Base-by-base conservation (phyloP, 2,797 vertebrate species). In the Pantherophis alleghaniensis region DNA sequence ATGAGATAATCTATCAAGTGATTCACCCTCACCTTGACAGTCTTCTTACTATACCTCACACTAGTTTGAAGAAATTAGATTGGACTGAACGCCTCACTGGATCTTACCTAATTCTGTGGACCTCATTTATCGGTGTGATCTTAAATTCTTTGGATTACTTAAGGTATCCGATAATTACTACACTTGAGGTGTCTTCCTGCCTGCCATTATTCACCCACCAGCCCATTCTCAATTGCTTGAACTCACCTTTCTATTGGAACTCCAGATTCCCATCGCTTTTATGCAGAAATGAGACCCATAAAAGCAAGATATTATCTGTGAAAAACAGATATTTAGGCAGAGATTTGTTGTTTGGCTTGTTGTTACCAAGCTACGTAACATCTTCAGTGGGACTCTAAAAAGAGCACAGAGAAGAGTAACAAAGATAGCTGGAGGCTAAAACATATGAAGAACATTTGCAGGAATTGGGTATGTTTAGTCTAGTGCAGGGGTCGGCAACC, bases 271-370 rank as follows among this genome's bases (percentile, higher is more conserved):
- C 42, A 24, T 86, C 22, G 10, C 42, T 61, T 51, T 86, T 63
- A 32, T 5, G 10, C 24, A 37, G 79, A 16, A 63, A 37, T 1
- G 89, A 88, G 88, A 94, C 94, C 91, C 87, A 69, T 87, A 93
- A 92, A 22, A 63, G 37, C 11, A 92, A 93, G 90, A 42, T 94
- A 92, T 56, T 18, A 16, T 2, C 6, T 87, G 90, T 10, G 13
- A 4, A 69, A 94, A 74, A 88, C 6, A 94, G 91, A 93, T 18
- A 93, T 0, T 18, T 69, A 7, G 66, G 14, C 14, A 32, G 26
- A 63, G 26, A 63, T 28, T 63, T 63, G 61, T 63, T 28, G 26
- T 24, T 63, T 12, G 26, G 61, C 10, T 63, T 63, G 28, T 63
- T 63, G 61, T 63, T 28, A 12, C 10, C 61, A 28, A 63, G 5